Evolutionary conservation across 2,888 invertebrate species (phyloP).

Genomic region (Plagiodera versicolora): DNA sequence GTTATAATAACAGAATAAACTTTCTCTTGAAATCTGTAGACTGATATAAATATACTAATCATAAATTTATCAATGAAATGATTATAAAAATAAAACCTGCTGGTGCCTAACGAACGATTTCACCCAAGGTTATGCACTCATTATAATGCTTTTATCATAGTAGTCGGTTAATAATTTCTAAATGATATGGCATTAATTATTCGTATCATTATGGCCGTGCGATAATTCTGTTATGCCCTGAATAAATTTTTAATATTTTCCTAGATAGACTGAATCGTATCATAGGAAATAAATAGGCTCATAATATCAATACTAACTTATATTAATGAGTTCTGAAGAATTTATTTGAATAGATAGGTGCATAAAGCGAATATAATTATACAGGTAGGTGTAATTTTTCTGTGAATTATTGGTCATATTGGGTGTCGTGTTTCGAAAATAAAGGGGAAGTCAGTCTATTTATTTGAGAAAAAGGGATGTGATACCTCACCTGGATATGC

Average conservation of each 20-base stretch:
- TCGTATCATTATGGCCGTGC: constrained; percentile 19
- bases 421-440: too few species aligned
- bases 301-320: too few species aligned
- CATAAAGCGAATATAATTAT: neutral
- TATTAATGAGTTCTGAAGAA: neutral
- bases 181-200: constrained; percentile 19
- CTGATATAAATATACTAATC: neutral
- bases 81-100: neutral
- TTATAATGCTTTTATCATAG: constrained; percentile 7
- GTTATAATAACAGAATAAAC: neutral
- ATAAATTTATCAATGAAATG: neutral
- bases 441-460: too few species aligned
- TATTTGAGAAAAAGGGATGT: too few species aligned
- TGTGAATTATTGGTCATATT: too few species aligned
- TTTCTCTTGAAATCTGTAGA: neutral
- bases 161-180: constrained; percentile 8
- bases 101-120: neutral
- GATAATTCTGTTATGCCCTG: constrained; percentile 32
- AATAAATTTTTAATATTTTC: constrained; percentile 37
- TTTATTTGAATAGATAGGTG: neutral
- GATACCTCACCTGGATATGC: too few species aligned
- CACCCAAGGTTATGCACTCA: neutral
- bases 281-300: neutral
- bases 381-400: too few species aligned
- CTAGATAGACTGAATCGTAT: constrained; percentile 6